Base-by-base conservation (phyloP, 2,113 vertebrate genomes). In the Phyllostomus discolor region DNA sequence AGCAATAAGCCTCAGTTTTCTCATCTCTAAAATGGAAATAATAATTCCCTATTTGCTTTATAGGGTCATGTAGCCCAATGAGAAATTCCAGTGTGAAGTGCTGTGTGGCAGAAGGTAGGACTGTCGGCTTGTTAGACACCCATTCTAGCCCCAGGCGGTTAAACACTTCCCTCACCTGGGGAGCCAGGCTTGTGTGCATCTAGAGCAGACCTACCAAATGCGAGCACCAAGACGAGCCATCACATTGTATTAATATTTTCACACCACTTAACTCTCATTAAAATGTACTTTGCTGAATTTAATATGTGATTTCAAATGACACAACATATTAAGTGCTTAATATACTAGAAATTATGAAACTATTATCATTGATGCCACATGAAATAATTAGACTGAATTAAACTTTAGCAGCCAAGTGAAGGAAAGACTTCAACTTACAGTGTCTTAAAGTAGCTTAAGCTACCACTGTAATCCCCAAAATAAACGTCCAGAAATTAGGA, bases 301-400 rank as follows among this genome's bases (percentile, higher is more conserved):
- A 98, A 98, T 98, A 98, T 98, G 99, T 90, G 83, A 95, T 98
- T 98, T 98, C 97, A 97, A 99, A 99, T 98, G 98, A 99, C 98
- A 99, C 99, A 99, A 99, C 69, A 96, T 99, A 99, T 99, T 99
- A 99, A 99, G 98, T 98, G 98, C 99, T 98, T 99, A 99, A 99
- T 99, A 99, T 98, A 97, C 98, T 99, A 99, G 98, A 99, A 99
- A 99, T 99, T 98, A 98, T 98, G 98, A 98, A 99, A 98, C 98
- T 98, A 98, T 98, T 98, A 98, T 72, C 95, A 96, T 96, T 96
- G 75, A 97, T 98, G 97, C 98, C 97, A 98, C 96, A 98, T 96
- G 98, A 98, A 99, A 98, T 98, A 99, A 99, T 99, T 98, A 98
- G 98, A 98, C 97, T 96, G 98, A 98, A 98, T 98, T 98, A 98